Conservation (phyloP, 1,140 invertebrate genomes). For the Ips nitidus region DNA sequence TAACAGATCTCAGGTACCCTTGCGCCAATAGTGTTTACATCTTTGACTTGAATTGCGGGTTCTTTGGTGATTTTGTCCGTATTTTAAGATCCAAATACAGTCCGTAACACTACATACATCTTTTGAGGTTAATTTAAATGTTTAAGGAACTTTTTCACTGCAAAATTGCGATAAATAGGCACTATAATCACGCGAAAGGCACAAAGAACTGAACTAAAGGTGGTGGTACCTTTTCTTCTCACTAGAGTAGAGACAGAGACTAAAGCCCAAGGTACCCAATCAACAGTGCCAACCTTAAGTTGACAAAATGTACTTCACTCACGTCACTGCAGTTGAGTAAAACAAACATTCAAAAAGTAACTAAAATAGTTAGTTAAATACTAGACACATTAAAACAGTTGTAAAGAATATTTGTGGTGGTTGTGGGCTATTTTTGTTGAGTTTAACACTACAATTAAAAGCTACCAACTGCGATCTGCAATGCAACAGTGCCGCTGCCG, state of each 20-base stretch:
- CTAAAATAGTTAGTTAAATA: no score
- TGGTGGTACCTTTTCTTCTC: conserved; percentile 29
- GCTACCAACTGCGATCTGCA: no score
- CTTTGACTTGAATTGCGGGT: conserved; percentile 9
- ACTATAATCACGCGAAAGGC: conserved; percentile 25
- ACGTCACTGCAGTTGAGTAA: not conserved
- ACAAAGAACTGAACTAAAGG: conserved; percentile 28
- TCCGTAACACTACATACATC: conserved; percentile 12
- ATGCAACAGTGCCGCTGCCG: no score
- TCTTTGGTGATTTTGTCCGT: conserved; percentile 4
- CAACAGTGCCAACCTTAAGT: conserved; percentile 17
- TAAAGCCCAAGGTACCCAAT: not conserved
- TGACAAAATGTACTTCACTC: not conserved
- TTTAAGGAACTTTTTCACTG: conserved; percentile 21
- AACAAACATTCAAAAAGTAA: no score
- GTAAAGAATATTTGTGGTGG: no score
- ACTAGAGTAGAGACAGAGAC: not conserved
- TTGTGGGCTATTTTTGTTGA: no score
- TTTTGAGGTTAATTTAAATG: not conserved
- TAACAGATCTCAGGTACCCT: conserved; percentile 17
- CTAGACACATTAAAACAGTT: no score
- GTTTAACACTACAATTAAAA: no score
- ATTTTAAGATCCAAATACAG: conserved; percentile 4
- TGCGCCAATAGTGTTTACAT: conserved; percentile 32
- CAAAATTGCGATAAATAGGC: conserved; percentile 10